These are phyloP conservation scores for Charaxes varanes DNA, from an alignment of 1,140 invertebrate species.

Conservation along the genomic window DNA sequence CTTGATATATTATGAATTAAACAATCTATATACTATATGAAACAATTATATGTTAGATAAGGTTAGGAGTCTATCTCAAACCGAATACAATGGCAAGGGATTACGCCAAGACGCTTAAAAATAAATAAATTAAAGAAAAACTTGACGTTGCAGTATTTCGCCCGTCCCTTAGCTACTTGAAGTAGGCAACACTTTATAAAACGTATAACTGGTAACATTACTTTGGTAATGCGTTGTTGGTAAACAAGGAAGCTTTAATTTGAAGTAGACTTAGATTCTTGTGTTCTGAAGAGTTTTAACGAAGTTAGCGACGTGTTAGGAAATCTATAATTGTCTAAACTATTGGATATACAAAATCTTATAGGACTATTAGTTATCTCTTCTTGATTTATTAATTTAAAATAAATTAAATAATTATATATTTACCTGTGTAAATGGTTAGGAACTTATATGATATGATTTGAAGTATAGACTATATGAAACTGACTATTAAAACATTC, in stretches of 20 bases:
- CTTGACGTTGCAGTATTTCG: conserved; percentile 19
- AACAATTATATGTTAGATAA: no score
- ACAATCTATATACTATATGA: no score
- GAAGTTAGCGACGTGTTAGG: conserved; percentile 35
- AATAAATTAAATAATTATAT: no score
- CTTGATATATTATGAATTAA: no score
- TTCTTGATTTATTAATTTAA: no score
- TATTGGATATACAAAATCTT: conserved; percentile 29
- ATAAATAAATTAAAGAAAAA: not conserved
- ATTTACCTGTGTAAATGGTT: no score
- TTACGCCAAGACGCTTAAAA: no score
- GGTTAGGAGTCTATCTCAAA: no score
- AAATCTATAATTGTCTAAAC: conserved; percentile 27
- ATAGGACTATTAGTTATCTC: not conserved
- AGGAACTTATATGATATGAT: no score
- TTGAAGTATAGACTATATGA: no score
- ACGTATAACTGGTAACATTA: conserved; percentile 44
- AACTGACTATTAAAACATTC: no score
- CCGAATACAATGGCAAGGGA: not conserved
- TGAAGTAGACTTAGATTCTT: conserved; percentile 64
- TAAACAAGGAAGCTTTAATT: conserved; percentile 71
- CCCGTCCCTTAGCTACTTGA: conserved; percentile 22
- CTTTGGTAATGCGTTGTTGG: conserved; percentile 54
- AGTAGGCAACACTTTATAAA: conserved; percentile 46
- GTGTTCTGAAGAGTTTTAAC: conserved; percentile 59